Conservation (phyloP, 2,797 vertebrate species). For the Heliangelus exortis region DNA sequence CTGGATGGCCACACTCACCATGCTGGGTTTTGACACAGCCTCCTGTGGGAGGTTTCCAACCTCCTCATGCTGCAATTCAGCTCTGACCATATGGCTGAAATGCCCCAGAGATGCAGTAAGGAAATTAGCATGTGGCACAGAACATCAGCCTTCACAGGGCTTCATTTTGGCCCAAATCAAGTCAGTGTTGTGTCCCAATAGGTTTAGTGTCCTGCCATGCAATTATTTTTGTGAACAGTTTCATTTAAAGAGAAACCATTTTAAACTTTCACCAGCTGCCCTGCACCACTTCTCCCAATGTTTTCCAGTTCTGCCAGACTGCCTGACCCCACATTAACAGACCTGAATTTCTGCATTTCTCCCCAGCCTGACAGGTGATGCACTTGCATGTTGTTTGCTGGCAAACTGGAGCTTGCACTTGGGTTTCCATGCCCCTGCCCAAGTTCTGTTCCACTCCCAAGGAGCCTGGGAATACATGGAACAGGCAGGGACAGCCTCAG, state of each 20-base stretch:
- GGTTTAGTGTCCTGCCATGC: neutral
- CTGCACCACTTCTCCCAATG: neutral
- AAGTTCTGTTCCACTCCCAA: neutral
- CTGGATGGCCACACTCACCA: accelerated
- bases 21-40: neutral
- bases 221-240: neutral
- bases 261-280: neutral
- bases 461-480: accelerated
- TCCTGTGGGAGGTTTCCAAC: neutral
- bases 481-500: neutral
- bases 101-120: accelerated
- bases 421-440: neutral
- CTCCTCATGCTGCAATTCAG: neutral
- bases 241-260: neutral
- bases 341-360: neutral
- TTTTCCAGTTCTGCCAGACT: neutral
- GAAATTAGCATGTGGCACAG: neutral
- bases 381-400: neutral
- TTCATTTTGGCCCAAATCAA: neutral
- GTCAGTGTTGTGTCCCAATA: neutral
- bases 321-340: neutral
- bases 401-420: neutral
- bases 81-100: neutral
- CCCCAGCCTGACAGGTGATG: neutral
- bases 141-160: neutral